Conservation (phyloP, 2,113 vertebrate genomes). For the Pycnonotus jocosus region DNA sequence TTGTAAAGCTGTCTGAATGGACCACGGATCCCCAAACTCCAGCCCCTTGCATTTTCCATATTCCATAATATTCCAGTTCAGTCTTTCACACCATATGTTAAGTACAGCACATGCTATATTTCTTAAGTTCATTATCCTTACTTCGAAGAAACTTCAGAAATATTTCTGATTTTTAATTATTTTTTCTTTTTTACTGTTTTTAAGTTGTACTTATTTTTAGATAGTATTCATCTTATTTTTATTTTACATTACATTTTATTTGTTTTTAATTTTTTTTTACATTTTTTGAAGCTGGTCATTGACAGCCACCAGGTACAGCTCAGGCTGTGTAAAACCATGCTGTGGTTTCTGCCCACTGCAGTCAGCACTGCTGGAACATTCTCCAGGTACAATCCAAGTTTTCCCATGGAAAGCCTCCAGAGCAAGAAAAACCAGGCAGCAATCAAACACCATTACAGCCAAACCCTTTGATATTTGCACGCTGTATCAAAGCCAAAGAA, state of each 20-base stretch:
- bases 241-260: not conserved
- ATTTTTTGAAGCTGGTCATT: not conserved
- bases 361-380: fast-evolving
- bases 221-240: fast-evolving
- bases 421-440: not conserved
- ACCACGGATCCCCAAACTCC: not conserved
- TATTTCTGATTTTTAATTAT: not conserved
- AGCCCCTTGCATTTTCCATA: not conserved
- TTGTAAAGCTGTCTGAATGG: not conserved
- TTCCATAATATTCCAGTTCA: not conserved
- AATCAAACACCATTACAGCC: not conserved
- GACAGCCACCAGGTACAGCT: not conserved
- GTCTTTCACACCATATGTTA: not conserved
- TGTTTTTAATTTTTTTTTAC: not conserved
- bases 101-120: not conserved
- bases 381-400: not conserved
- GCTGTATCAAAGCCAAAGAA: not conserved
- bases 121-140: not conserved
- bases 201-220: not conserved
- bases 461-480: not conserved
- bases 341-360: not conserved
- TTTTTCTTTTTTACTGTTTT: not conserved
- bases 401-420: not conserved
- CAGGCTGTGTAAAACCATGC: not conserved
- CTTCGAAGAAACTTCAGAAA: not conserved